These are phyloP conservation scores for Mastomys natalensis DNA, from an alignment of 2,113 vertebrate species.

Conservation along the genomic window DNA sequence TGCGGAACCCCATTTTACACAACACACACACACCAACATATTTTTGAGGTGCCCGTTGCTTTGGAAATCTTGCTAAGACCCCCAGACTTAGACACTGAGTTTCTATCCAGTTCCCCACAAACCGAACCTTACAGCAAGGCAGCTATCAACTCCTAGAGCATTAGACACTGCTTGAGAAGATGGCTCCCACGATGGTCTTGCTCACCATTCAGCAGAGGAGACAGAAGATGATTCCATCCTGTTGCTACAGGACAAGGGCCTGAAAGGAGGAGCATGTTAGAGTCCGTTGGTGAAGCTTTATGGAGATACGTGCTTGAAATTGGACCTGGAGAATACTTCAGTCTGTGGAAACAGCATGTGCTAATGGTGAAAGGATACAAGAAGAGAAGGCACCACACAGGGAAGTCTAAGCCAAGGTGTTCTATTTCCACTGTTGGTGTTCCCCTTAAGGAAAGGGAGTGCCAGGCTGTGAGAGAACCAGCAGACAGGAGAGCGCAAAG, in stretches of 20 bases:
- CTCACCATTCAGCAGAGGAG: neutral
- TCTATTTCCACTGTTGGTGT: neutral
- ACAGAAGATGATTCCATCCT: neutral
- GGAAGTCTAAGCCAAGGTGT: neutral
- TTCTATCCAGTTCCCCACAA: neutral
- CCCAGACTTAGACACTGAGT: neutral
- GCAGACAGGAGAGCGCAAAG: neutral
- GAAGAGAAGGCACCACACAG: neutral
- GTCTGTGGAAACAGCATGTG: neutral
- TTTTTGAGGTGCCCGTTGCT: neutral
- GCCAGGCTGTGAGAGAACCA: neutral
- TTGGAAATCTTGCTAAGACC: neutral
- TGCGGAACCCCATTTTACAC: neutral
- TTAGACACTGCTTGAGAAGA: neutral
- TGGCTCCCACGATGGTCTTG: too few relatives aligned
- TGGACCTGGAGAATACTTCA: neutral
- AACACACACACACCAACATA: neutral
- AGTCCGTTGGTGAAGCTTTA: neutral
- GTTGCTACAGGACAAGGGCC: neutral
- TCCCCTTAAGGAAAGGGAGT: neutral
- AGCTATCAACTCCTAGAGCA: neutral
- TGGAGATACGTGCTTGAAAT: neutral
- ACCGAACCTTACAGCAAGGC: neutral
- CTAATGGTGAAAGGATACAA: neutral
- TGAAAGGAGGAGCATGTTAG: fast-evolving